Conservation (phyloP, 2,888 invertebrate genomes). For the Crocallis elinguaria region DNA sequence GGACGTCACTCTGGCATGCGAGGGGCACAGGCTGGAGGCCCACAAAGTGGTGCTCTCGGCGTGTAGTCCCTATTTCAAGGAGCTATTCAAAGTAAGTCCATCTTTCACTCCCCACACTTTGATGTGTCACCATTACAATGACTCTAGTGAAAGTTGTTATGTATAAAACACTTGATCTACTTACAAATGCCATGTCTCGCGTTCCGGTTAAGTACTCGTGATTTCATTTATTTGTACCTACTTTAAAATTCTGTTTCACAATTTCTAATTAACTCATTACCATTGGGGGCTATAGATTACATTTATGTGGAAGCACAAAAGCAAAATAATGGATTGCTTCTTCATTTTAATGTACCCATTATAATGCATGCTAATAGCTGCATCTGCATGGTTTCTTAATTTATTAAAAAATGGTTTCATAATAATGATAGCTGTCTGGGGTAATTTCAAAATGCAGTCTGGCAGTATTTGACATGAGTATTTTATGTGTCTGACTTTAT, state of each 20-base stretch:
- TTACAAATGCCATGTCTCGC: constrained; percentile 85
- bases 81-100: constrained; percentile 91
- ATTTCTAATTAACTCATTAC: constrained; percentile 82
- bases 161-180: constrained; percentile 85
- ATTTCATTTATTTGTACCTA: constrained; percentile 84
- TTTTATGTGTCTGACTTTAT: constrained; percentile 28
- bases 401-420: constrained; percentile 45
- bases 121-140: constrained; percentile 85
- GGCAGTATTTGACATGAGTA: constrained; percentile 18
- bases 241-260: constrained; percentile 83
- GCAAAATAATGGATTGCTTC: constrained; percentile 55
- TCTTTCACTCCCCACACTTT: constrained; percentile 84
- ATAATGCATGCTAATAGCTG: constrained; percentile 53
- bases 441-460: constrained; percentile 31
- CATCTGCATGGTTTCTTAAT: constrained; percentile 50
- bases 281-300: constrained; percentile 66
- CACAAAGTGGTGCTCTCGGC: constrained; percentile 94
- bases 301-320: constrained; percentile 52
- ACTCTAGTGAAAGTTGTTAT: constrained; percentile 85
- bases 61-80: constrained; percentile 95
- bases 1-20: constrained; percentile 94
- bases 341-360: constrained; percentile 48
- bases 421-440: constrained; percentile 42
- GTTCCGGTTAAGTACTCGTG: constrained; percentile 85
- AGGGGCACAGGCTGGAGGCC: constrained; percentile 92